These are phyloP conservation scores for Schizotus pectinicornis DNA, from an alignment of 2,888 invertebrate genomes.

Conservation along the genomic window DNA sequence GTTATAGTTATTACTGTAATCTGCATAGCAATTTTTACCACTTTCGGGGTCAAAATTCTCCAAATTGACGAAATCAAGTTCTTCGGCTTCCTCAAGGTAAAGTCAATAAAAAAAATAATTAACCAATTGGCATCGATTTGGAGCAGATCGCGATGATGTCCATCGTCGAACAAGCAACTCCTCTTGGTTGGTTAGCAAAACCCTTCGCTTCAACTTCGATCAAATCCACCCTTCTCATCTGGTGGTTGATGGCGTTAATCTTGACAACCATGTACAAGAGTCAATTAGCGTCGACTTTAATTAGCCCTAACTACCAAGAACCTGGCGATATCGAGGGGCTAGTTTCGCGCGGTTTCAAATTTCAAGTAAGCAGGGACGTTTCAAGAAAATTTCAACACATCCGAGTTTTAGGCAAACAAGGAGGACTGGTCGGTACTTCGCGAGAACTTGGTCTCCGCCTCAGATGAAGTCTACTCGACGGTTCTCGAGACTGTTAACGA, in stretches of 20 bases:
- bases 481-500: constrained; percentile 10
- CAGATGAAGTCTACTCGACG: constrained; percentile 10
- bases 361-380: background rate
- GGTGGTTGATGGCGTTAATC: constrained; percentile 33
- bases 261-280: constrained; percentile 32
- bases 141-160: constrained; percentile 2
- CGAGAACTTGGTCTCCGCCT: constrained; percentile 22
- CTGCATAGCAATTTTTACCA: background rate
- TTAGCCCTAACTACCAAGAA: constrained; percentile 16
- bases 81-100: constrained; percentile 1
- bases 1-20: too few species aligned
- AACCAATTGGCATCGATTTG: too few species aligned
- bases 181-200: background rate
- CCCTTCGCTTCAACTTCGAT: constrained; percentile 5
- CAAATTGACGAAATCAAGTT: background rate
- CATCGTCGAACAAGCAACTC: constrained; percentile 22
- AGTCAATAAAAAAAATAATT: background rate
- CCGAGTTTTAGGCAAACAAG: constrained; percentile 4
- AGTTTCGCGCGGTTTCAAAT: constrained; percentile 17
- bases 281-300: constrained; percentile 24
- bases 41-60: background rate
- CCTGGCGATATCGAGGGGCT: constrained; percentile 25
- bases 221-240: constrained; percentile 27
- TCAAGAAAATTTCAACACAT: too few species aligned
- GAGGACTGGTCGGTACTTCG: constrained; percentile 27